These are phyloP conservation scores for Polyommatus iphigenia DNA, from an alignment of 2,888 invertebrate species.

Conservation along the genomic window DNA sequence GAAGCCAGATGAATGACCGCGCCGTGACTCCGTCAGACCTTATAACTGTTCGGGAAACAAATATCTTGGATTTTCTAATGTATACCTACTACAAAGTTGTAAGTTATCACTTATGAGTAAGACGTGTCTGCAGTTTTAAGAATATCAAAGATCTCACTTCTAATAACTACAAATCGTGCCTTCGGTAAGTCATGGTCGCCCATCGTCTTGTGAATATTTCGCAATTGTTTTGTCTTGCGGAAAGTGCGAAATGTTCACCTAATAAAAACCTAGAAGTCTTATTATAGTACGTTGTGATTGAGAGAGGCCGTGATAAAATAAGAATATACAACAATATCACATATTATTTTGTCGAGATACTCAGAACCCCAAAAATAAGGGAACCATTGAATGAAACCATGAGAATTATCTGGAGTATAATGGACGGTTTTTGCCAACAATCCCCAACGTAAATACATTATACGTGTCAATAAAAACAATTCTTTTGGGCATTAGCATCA, in stretches of 20 bases:
- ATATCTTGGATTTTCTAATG: constrained; percentile 26
- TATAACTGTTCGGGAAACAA: background rate
- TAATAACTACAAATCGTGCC: too few relatives aligned
- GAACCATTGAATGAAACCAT: background rate
- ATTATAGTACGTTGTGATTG: too few relatives aligned
- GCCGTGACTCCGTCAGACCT: constrained; percentile 21
- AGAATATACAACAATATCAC: background rate
- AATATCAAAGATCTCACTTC: too few relatives aligned
- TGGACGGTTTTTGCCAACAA: background rate
- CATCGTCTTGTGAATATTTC: too few relatives aligned
- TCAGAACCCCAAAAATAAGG: background rate
- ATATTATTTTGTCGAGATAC: background rate
- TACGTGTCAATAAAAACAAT: constrained; percentile 32
- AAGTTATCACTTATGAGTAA: background rate
- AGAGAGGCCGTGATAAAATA: background rate
- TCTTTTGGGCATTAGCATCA: constrained; percentile 34
- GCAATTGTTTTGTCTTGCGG: too few relatives aligned
- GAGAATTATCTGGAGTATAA: background rate
- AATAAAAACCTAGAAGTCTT: too few relatives aligned
- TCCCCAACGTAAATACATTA: background rate
- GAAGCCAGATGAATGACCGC: constrained; percentile 22
- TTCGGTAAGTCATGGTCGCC: too few relatives aligned
- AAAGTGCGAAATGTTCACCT: too few relatives aligned
- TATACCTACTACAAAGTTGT: background rate
- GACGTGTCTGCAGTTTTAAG: too few relatives aligned